Conservation (phyloP, 2,113 vertebrate genomes). For the Romanogobio albipinnatus region DNA sequence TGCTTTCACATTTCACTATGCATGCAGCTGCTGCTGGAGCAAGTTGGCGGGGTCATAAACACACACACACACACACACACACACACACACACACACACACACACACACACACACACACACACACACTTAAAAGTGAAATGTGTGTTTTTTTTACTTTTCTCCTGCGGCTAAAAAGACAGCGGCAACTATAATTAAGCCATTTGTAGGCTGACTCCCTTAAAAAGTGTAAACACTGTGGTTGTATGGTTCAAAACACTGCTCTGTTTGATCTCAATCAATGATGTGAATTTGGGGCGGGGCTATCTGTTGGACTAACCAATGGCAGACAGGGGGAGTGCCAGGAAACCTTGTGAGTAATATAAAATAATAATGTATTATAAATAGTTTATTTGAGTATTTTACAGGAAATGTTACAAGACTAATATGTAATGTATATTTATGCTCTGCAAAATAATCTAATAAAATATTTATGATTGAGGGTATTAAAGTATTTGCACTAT, state of each 20-base stretch:
- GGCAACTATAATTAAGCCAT: background rate
- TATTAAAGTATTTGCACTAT: background rate
- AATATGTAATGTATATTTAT: background rate
- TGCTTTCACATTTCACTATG: conserved; percentile 38
- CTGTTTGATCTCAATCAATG: background rate
- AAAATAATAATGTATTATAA: background rate
- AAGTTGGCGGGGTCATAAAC: conserved; percentile 27
- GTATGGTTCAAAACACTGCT: background rate
- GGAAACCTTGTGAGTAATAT: background rate
- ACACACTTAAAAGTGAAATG: background rate
- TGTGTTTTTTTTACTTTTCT: background rate
- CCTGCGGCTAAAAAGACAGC: background rate
- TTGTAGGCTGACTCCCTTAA: background rate
- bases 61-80: background rate
- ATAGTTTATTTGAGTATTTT: background rate
- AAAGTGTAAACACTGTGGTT: background rate
- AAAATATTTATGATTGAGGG: background rate
- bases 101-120: conserved; percentile 11
- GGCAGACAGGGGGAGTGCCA: background rate
- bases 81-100: background rate
- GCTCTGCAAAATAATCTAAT: background rate
- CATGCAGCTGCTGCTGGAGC: conserved; percentile 47
- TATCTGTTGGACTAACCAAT: background rate
- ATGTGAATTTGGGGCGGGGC: background rate
- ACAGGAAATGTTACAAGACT: background rate